Conservation (phyloP, 2,113 vertebrate species). For the Dunckerocampus dactyliophorus region DNA sequence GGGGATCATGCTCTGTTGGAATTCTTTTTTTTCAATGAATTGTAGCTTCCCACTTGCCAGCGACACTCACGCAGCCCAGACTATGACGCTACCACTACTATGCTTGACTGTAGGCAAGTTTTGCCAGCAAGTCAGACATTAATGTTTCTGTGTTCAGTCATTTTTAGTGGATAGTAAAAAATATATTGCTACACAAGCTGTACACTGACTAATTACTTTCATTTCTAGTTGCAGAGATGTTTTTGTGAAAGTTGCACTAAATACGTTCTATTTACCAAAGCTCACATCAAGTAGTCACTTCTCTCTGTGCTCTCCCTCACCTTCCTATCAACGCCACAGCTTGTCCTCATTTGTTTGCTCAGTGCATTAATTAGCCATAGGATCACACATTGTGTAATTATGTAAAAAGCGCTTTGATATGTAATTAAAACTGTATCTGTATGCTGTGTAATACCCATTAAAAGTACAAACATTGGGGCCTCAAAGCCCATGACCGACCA, state of each 20-base stretch:
- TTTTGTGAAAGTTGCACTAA: background rate
- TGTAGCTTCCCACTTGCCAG: too few species aligned
- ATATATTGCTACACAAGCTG: too few species aligned
- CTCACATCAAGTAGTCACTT: background rate
- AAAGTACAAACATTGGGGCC: slow-evolving; percentile 64
- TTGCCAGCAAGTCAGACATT: too few species aligned
- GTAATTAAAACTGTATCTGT: slow-evolving; percentile 72
- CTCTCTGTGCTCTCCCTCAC: slow-evolving; percentile 25
- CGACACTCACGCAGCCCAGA: too few species aligned
- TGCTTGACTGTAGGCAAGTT: too few species aligned
- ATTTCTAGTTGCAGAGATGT: background rate
- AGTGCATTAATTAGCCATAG: slow-evolving; percentile 66
- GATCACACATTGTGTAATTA: slow-evolving; percentile 72
- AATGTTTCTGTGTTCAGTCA: too few species aligned
- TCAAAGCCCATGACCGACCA: slow-evolving; percentile 60
- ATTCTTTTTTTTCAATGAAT: too few species aligned
- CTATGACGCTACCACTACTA: too few species aligned
- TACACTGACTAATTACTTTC: too few species aligned
- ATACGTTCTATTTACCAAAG: background rate
- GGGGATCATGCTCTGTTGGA: too few species aligned
- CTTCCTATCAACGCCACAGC: slow-evolving; percentile 51
- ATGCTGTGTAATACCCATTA: slow-evolving; percentile 68
- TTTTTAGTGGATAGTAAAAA: too few species aligned
- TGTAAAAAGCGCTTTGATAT: slow-evolving; percentile 68
- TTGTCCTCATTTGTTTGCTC: slow-evolving; percentile 64